Base-by-base conservation (phyloP, 2,113 vertebrate genomes). In the Otis tarda region DNA sequence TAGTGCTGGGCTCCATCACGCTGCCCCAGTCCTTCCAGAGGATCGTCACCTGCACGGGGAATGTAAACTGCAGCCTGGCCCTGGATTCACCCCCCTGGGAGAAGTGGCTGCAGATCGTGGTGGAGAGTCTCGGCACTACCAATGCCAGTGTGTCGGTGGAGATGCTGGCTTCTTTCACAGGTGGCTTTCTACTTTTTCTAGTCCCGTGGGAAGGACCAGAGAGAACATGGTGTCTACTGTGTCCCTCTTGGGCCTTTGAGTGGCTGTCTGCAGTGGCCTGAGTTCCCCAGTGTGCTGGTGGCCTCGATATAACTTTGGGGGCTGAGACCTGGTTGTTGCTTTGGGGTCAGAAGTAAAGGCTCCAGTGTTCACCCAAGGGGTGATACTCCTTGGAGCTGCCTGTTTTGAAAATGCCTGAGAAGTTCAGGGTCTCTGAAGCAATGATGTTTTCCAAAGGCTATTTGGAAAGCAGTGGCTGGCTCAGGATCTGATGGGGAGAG, bases 61-160 rank as follows among this genome's bases (percentile, higher is more conserved):
- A 27, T 0, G 30, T 35, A 2, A 73, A 93, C 80, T 99, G 99
- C 97, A 97, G 92, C 39, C 93, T 98, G 4, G 67, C 94, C 27
- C 97, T 99, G 31, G 80, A 91, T 7, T 98, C 98, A 0, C 99
- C 99, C 0, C 99, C 99, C 2, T 99, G 99, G 99, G 98, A 98
- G 92, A 97, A 96, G 69, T 99, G 99, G 99, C 87, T 99, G 67
- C 98, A 97, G 45, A 97, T 99, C 91, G 96, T 97, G 1, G 98
- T 98, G 84, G 98, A 99, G 95, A 98, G 94, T 86, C 95, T 97
- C 1, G 93, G 87, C 4, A 61, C 95, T 33, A 35, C 95, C 45
- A 98, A 97, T 2, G 60, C 73, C 31, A 98, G 95, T 0, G 96
- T 98, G 63, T 90, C 92, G 0, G 98, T 99, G 91, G 97, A 89